A percentile compares a stretch with the other conserved stretches of the same genome.
These are phyloP conservation scores for Himalopsyche tibetana DNA, from an alignment of 2,888 invertebrate genomes.

Conservation along the genomic window DNA sequence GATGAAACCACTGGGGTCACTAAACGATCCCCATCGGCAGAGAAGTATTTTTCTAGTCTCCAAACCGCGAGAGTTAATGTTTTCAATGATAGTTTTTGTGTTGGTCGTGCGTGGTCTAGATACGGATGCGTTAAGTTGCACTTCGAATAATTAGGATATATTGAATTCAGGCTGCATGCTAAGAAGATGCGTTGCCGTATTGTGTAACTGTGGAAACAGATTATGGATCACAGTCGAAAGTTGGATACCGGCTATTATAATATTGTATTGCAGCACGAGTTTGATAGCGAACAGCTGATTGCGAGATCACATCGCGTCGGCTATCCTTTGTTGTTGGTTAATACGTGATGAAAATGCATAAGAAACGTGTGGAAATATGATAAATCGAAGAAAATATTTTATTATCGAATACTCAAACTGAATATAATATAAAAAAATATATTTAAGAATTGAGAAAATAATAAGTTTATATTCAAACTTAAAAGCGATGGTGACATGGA, in stretches of 20 bases:
- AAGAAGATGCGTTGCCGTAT: neutral
- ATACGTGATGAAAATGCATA: slow-evolving; percentile 8
- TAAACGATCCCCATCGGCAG: no score
- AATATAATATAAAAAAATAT: no score
- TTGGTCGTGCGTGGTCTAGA: neutral
- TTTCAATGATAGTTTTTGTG: no score
- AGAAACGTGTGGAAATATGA: neutral
- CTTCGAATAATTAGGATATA: neutral
- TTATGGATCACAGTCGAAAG: slow-evolving; percentile 19
- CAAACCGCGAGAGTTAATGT: no score
- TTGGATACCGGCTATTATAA: neutral
- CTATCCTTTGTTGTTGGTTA: neutral
- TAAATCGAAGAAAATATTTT: neutral
- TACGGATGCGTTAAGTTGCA: neutral
- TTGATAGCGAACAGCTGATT: neutral
- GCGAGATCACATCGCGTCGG: neutral
- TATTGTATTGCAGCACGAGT: slow-evolving; percentile 1
- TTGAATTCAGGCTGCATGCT: neutral
- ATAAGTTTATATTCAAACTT: no score
- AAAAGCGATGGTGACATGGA: no score
- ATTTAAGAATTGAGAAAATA: no score
- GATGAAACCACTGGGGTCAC: no score
- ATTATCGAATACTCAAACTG: no score
- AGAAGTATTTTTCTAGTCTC: no score
- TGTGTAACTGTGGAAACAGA: slow-evolving; percentile 25